phyloP scores from a whole-genome alignment of 2,797 vertebrate species.

The Selene dorsalis region DNA sequence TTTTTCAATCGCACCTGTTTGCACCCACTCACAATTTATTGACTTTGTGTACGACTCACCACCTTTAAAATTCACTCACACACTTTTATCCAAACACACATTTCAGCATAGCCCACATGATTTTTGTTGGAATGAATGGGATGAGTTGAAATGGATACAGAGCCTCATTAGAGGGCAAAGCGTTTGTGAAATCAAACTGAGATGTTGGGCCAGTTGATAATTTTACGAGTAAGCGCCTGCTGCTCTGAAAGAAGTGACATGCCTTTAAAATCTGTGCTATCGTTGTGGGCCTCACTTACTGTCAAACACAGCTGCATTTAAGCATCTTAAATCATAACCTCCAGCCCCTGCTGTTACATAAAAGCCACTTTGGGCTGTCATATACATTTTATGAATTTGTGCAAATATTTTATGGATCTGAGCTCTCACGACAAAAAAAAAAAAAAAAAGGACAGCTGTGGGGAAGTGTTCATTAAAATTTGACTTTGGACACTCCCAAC shows the following conservation, averaged over 20 bases:
- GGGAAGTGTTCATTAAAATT: slow-evolving; percentile 47
- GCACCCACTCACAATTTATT: background rate
- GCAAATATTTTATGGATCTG: slow-evolving; percentile 20
- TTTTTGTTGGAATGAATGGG: slow-evolving; percentile 7
- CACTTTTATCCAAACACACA: background rate
- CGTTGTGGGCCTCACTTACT: slow-evolving; percentile 11
- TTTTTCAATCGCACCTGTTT: background rate
- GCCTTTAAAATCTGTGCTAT: slow-evolving; percentile 13
- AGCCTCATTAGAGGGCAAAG: slow-evolving; percentile 3
- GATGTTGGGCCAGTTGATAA: slow-evolving; percentile 35
- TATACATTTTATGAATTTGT: slow-evolving; percentile 42
- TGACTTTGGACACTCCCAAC: slow-evolving; percentile 35
- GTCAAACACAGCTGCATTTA: slow-evolving; percentile 18
- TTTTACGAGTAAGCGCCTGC: slow-evolving; percentile 38
- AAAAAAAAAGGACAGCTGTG: slow-evolving; percentile 27
- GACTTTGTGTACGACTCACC: background rate
- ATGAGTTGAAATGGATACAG: background rate
- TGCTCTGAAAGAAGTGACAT: slow-evolving; percentile 22
- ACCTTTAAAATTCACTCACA: background rate
- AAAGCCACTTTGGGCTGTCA: background rate
- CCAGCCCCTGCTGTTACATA: slow-evolving; percentile 18
- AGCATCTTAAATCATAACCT: slow-evolving; percentile 45
- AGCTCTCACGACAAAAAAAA: slow-evolving; percentile 31
- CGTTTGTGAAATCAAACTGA: slow-evolving; percentile 17
- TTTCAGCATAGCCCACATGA: background rate